Evolutionary conservation across 1,140 invertebrate species (phyloP).

Genomic region (Zaprionus davidi): DNA sequence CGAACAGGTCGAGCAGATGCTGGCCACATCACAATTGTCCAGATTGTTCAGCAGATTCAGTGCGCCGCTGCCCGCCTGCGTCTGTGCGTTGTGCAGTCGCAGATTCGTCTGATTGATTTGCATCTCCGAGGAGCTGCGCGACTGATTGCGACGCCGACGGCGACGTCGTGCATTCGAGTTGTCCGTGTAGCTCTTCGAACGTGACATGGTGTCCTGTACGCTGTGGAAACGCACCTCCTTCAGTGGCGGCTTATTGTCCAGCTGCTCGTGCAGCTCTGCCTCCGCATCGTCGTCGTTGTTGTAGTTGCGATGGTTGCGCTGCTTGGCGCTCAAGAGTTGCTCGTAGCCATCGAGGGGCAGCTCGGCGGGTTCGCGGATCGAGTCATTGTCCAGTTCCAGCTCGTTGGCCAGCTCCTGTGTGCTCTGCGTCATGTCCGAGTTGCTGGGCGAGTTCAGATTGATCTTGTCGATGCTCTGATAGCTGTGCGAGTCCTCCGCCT

Average conservation of each 20-base stretch:
- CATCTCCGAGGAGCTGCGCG: slow-evolving; percentile 79
- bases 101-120: slow-evolving; percentile 83
- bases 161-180: slow-evolving; percentile 78
- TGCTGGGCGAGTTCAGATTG: slow-evolving; percentile 77
- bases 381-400: slow-evolving; percentile 74
- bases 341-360: slow-evolving; percentile 74
- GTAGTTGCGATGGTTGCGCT: slow-evolving; percentile 40
- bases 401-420: slow-evolving; percentile 80
- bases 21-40: slow-evolving; percentile 88
- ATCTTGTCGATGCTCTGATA: slow-evolving; percentile 83
- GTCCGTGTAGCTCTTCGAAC: slow-evolving; percentile 83
- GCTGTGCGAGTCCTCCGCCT: slow-evolving; percentile 79
- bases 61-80: slow-evolving; percentile 57
- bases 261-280: slow-evolving; percentile 54
- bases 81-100: slow-evolving; percentile 76
- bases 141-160: slow-evolving; percentile 76
- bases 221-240: slow-evolving; percentile 82
- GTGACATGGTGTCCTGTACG: slow-evolving; percentile 80
- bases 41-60: slow-evolving; percentile 70
- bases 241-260: slow-evolving; percentile 67
- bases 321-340: slow-evolving; percentile 55
- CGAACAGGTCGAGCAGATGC: slow-evolving; percentile 94
- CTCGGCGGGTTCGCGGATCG: slow-evolving; percentile 52
- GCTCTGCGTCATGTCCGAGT: slow-evolving; percentile 79
- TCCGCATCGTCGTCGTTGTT: slow-evolving; percentile 23